Conservation (phyloP, 2,888 invertebrate species). For the Tiliacea citrago region DNA sequence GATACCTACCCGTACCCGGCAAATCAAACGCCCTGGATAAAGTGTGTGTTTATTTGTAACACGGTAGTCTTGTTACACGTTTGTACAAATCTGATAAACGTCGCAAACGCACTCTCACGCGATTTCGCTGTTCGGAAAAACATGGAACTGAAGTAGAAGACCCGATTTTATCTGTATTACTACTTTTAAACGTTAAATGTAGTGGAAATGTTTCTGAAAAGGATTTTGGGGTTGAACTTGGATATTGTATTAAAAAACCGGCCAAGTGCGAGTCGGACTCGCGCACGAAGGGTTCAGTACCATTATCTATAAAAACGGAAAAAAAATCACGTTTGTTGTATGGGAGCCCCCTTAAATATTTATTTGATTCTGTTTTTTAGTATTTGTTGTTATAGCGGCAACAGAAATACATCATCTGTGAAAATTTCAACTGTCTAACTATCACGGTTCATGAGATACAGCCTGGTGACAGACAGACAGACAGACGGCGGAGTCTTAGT, state of each 20-base stretch:
- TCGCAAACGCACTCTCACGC: conserved; percentile 75
- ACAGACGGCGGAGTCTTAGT: too few species aligned
- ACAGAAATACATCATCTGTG: too few species aligned
- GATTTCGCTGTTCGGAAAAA: conserved; percentile 72
- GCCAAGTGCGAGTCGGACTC: too few species aligned
- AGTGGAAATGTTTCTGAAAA: conserved; percentile 20
- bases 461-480: too few species aligned
- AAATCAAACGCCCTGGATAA: conserved; percentile 72
- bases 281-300: too few species aligned
- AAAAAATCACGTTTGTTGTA: too few species aligned
- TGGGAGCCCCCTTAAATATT: too few species aligned
- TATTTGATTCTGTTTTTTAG: too few species aligned
- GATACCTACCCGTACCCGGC: conserved; percentile 57
- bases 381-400: too few species aligned
- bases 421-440: too few species aligned
- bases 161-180: conserved; percentile 56
- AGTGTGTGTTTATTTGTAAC: conserved; percentile 77
- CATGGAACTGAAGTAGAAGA: conserved; percentile 56
- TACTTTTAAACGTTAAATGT: conserved; percentile 54
- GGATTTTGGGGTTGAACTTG: background rate
- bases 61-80: conserved; percentile 80
- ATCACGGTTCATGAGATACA: too few species aligned
- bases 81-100: conserved; percentile 81
- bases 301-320: too few species aligned
- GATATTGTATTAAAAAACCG: background rate